Percentiles rank a stretch among this genome's conserved stretches.
phyloP scores from a whole-genome alignment of 2,113 vertebrate genomes.

The Neotoma lepida region DNA sequence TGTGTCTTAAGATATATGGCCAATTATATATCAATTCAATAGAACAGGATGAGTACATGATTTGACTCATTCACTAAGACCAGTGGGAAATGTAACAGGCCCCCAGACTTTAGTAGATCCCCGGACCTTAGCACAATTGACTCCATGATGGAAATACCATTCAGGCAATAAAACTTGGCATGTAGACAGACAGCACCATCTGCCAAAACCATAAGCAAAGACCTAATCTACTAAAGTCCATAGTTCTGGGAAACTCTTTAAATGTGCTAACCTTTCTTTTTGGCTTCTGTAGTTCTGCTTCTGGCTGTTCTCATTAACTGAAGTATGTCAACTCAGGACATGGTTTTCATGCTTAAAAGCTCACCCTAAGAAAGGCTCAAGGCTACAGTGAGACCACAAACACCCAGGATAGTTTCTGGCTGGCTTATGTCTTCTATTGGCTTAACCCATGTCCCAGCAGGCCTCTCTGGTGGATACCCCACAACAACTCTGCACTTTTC shows the following conservation, averaged over 20 bases:
- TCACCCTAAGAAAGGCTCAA: rapidly evolving
- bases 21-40: background rate
- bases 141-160: background rate
- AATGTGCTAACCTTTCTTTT: background rate
- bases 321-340: background rate
- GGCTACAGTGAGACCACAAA: background rate
- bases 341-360: background rate
- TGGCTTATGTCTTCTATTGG: background rate
- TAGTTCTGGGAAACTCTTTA: background rate
- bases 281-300: background rate
- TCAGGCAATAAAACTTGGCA: background rate
- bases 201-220: background rate
- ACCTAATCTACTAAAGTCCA: background rate
- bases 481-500: background rate
- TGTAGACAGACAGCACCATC: background rate
- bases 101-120: background rate
- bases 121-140: background rate
- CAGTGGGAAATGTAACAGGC: background rate
- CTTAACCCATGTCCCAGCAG: background rate
- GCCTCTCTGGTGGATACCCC: background rate
- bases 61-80: background rate
- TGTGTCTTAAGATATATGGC: background rate
- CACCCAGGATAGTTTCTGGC: background rate
- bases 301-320: background rate
- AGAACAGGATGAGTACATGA: background rate